Evolutionary conservation across 2,113 vertebrate species (phyloP).

Genomic region (Microcebus lehilahytsara): DNA sequence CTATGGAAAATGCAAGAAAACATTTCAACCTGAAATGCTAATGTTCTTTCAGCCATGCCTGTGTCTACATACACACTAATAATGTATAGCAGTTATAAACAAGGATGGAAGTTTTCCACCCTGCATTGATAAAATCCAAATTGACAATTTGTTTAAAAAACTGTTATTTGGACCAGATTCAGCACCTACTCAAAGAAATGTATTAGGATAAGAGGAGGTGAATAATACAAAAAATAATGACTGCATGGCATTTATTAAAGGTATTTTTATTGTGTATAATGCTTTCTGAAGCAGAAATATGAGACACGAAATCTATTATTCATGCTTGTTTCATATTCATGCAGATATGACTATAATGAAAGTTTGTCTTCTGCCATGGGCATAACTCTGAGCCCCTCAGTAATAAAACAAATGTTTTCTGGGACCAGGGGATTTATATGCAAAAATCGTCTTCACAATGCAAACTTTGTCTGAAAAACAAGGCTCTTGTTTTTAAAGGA

Average conservation of each 20-base stretch:
- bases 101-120: background rate
- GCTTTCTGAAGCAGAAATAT: constrained; percentile 37
- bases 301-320: constrained; percentile 52
- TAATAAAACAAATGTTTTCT: constrained; percentile 41
- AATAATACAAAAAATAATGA: background rate
- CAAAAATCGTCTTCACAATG: constrained; percentile 44
- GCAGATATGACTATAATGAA: constrained; percentile 47
- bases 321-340: constrained; percentile 22
- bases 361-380: background rate
- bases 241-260: background rate
- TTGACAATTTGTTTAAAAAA: constrained; percentile 48
- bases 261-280: constrained; percentile 27
- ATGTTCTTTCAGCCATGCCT: background rate
- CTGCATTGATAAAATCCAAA: constrained; percentile 20
- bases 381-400: background rate
- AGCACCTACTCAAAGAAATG: background rate
- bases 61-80: background rate
- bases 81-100: background rate
- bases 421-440: constrained; percentile 26
- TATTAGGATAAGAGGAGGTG: background rate
- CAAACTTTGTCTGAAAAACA: constrained; percentile 28
- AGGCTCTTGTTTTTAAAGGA: constrained; percentile 38
- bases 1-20: constrained; percentile 16
- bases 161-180: constrained; percentile 22
- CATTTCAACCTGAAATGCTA: background rate